Conservation (phyloP, 2,113 vertebrate genomes). For the Nanorana parkeri region DNA sequence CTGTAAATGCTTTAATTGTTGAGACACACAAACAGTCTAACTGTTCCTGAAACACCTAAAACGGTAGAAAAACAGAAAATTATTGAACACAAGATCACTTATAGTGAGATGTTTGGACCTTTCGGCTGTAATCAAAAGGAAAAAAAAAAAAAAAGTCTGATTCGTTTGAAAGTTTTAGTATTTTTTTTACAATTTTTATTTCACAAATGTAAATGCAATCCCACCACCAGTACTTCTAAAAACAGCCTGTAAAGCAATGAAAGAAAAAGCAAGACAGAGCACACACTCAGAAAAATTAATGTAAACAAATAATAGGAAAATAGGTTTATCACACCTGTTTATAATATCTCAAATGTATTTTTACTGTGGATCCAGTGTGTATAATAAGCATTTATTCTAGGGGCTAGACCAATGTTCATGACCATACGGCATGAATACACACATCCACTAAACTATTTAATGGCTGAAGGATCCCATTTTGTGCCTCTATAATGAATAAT, state of each 20-base stretch:
- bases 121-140: neutral
- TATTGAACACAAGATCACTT: neutral
- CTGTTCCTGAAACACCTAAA: slow-evolving; percentile 90
- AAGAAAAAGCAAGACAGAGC: neutral
- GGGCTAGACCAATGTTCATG: too few relatives aligned
- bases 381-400: too few relatives aligned
- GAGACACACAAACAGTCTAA: slow-evolving; percentile 91
- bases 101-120: neutral
- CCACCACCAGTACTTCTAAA: slow-evolving; percentile 22
- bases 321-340: neutral
- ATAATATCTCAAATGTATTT: too few relatives aligned
- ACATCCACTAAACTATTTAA: too few relatives aligned
- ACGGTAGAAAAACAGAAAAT: neutral
- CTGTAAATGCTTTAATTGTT: slow-evolving; percentile 93
- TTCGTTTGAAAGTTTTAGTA: neutral
- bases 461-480: too few relatives aligned
- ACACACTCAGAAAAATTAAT: slow-evolving; percentile 1
- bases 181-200: neutral
- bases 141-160: neutral
- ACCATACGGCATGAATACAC: too few relatives aligned
- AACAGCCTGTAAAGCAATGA: slow-evolving; percentile 16
- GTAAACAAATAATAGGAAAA: neutral
- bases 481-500: too few relatives aligned
- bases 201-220: neutral
- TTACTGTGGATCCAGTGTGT: too few relatives aligned